Evolutionary conservation across 2,888 invertebrate species (phyloP), one percentile per base, ranked within the genome.

Genomic region (Cryptocephalus moraei): DNA sequence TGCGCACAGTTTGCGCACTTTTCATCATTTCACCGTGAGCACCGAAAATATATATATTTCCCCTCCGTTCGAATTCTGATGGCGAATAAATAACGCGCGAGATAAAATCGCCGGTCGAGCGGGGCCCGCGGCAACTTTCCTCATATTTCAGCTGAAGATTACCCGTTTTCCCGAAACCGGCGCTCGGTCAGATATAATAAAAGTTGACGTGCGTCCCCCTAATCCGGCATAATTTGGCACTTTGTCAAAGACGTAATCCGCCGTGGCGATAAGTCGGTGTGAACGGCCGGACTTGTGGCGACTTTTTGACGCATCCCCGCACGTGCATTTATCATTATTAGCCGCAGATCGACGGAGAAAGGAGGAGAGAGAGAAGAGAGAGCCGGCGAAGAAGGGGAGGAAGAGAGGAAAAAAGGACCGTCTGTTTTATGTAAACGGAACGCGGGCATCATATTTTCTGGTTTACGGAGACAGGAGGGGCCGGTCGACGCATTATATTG

Each of bases 211-310:
- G n/a, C 36, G 36, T n/a, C 12, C 11, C 36, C 36, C 36, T 36
- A 36, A 36, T 36, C 36, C 36, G 36, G 43, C 55, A 62, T 63
- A 63, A 63, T 63, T 61, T 55, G 59, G 54, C 56, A 61, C 57
- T 63, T 62, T 62, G 60, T 62, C 62, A 62, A 56, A 60, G 56
- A 57, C 34, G 43, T 42, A 42, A 32, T 42, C 42, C 42, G 8
- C 22, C 9, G 32, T 11, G 4, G 42, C 31, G 42, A 42, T 42
- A 42, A 32, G 32, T 42, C 32, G 42, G 31, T 31, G 42, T 42
- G 42, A 42, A 42, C 36, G 36, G 36, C 36, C 36, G 12, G 36
- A 36, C 36, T 6, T 32, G 43, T 46, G 41, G 22, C 44, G 44
- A 48, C 44, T 44, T 33, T 36, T 43, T 43, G 41, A 33, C 14